These are phyloP conservation scores for Rissa tridactyla DNA, from an alignment of 2,113 vertebrate species.

Conservation along the genomic window DNA sequence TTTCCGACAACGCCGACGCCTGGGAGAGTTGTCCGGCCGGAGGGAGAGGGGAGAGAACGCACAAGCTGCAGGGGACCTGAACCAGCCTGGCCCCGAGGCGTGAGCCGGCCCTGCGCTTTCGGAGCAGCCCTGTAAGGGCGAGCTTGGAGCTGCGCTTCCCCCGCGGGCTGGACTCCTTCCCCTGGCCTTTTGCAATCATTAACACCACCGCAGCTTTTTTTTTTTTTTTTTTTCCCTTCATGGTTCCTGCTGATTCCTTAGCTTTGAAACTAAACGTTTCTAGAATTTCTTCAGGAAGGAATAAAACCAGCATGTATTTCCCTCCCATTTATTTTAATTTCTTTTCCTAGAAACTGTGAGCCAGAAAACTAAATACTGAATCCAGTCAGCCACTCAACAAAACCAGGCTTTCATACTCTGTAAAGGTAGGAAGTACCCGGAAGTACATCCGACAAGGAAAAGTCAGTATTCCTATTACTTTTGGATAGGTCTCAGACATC, in stretches of 20 bases:
- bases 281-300: background rate
- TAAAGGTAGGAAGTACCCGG: background rate
- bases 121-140: background rate
- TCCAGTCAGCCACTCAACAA: background rate
- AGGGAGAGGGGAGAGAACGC: background rate
- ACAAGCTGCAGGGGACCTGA: background rate
- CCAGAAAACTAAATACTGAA: background rate
- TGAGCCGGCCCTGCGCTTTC: background rate
- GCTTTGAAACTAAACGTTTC: background rate
- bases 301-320: background rate
- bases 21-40: accelerated
- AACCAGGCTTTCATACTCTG: background rate
- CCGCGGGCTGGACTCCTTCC: background rate
- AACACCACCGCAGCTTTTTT: background rate
- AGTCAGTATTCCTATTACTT: background rate
- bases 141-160: background rate
- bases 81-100: background rate
- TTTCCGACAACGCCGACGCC: background rate
- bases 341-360: background rate
- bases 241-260: background rate
- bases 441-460: background rate
- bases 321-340: background rate
- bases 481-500: background rate
- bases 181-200: accelerated
- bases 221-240: too few relatives aligned